A percentile compares a stretch with the other conserved stretches of the same genome.
Evolutionary conservation across 2,888 invertebrate species (phyloP).

Genomic region (Vanessa cardui): DNA sequence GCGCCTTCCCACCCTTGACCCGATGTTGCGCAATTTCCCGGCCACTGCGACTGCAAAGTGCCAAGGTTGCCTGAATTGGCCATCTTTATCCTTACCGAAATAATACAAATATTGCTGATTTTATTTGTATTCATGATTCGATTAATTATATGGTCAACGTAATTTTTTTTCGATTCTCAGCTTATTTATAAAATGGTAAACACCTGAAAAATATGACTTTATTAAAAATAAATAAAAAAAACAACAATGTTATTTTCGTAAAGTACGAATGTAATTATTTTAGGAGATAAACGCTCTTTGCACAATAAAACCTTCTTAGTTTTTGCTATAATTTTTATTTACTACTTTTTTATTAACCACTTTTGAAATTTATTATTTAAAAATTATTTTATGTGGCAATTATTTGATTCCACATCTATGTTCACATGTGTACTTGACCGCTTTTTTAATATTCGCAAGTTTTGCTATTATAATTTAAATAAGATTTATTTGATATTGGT

Average conservation of each 20-base stretch:
- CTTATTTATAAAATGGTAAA: neutral
- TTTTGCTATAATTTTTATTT: too few species aligned
- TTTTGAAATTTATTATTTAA: neutral
- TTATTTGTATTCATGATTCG: conserved; percentile 41
- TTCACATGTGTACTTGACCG: conserved; percentile 14
- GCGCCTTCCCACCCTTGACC: conserved; percentile 76
- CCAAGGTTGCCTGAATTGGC: conserved; percentile 62
- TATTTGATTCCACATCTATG: conserved; percentile 3
- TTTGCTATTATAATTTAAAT: neutral
- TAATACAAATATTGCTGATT: conserved; percentile 48
- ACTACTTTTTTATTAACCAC: too few species aligned
- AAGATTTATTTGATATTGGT: neutral
- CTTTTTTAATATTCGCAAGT: conserved; percentile 12
- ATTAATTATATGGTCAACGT: conserved; percentile 30
- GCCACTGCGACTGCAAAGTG: conserved; percentile 53
- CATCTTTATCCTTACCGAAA: conserved; percentile 68
- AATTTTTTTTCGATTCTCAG: neutral
- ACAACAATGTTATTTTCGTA: too few species aligned
- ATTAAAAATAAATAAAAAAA: too few species aligned
- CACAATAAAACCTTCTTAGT: too few species aligned
- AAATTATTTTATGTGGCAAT: conserved; percentile 5
- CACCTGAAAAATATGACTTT: too few species aligned
- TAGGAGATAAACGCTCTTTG: too few species aligned
- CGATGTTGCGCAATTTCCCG: conserved; percentile 65
- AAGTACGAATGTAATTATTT: too few species aligned